Percentiles rank a stretch among this genome's conserved stretches.
Conservation (phyloP, 2,888 invertebrate species). For the Atethmia centrago region DNA sequence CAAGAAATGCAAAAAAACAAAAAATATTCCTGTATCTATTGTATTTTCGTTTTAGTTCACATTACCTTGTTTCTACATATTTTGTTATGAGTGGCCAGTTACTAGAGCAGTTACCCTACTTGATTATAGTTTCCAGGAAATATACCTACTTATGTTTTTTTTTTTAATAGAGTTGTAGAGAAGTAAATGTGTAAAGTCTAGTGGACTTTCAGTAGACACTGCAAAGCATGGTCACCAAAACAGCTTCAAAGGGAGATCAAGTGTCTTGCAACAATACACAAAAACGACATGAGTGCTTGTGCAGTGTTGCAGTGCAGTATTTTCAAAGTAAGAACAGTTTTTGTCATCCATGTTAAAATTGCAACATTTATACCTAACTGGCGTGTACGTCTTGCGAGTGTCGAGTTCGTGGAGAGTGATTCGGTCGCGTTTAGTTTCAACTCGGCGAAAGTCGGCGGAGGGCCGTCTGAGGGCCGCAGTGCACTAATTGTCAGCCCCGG, state of each 20-base stretch:
- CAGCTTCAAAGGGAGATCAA: constrained; percentile 33
- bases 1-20: no score
- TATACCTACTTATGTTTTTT: background rate
- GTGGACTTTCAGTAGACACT: background rate
- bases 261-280: constrained; percentile 10
- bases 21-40: no score
- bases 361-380: constrained; percentile 58
- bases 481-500: constrained; percentile 81
- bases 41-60: no score
- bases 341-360: constrained; percentile 58
- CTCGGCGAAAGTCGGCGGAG: constrained; percentile 72
- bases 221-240: background rate
- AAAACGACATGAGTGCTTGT: constrained; percentile 3
- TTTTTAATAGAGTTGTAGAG: no score
- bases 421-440: constrained; percentile 77
- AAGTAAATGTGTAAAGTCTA: background rate
- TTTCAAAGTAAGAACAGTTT: constrained; percentile 34
- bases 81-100: no score
- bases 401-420: constrained; percentile 68
- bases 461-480: constrained; percentile 79
- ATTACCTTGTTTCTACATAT: no score
- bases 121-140: no score
- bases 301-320: constrained; percentile 6
- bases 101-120: no score
- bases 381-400: constrained; percentile 53